Percentiles rank a stretch among this genome's conserved stretches.
Evolutionary conservation across 2,797 vertebrate genomes (phyloP).

Genomic region (Ibycter americanus): DNA sequence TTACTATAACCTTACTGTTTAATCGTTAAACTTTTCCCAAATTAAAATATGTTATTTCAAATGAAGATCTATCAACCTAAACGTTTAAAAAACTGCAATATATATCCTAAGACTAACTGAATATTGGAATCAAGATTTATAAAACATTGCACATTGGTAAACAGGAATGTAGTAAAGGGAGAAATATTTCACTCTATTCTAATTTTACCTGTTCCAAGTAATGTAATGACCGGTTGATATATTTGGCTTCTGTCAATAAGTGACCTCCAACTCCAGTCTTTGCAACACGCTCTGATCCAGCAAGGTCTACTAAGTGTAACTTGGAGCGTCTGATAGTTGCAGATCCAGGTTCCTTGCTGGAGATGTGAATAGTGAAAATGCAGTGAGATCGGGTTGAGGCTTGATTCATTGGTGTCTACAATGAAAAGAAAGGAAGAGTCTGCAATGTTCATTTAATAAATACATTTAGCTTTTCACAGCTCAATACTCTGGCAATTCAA

Average conservation of each 20-base stretch:
- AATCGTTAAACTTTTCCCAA: neutral
- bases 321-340: constrained; percentile 87
- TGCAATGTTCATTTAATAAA: neutral
- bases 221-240: constrained; percentile 95
- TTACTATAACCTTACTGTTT: neutral
- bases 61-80: neutral
- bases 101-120: neutral
- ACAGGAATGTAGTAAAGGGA: neutral
- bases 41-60: neutral
- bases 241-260: constrained; percentile 94
- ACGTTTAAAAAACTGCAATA: neutral
- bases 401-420: constrained; percentile 95
- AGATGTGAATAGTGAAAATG: constrained; percentile 94
- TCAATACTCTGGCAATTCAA: neutral
- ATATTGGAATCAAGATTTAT: neutral
- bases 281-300: constrained; percentile 92
- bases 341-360: constrained; percentile 89
- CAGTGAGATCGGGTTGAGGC: constrained; percentile 97
- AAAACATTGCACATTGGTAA: neutral
- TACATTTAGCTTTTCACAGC: neutral
- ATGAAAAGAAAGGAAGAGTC: neutral
- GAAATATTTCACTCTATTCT: neutral
- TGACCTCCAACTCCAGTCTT: constrained; percentile 91
- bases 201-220: constrained; percentile 91
- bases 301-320: constrained; percentile 94